A percentile compares a stretch with the other conserved stretches of the same genome.
phyloP scores from a whole-genome alignment of 2,113 vertebrate species.

The Tinamus guttatus region DNA sequence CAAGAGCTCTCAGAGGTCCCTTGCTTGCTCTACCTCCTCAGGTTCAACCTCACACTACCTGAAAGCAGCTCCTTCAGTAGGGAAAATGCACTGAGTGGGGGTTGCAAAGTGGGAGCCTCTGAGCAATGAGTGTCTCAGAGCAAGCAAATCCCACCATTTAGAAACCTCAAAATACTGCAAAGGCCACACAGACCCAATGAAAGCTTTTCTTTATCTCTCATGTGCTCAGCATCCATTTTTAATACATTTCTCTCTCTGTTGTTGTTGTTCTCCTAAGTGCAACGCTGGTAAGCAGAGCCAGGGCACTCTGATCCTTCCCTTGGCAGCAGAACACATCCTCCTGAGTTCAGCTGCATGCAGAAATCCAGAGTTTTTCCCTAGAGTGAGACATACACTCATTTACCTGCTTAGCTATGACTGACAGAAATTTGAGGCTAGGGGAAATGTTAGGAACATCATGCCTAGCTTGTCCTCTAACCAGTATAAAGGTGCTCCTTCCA shows the following conservation, averaged over 20 bases:
- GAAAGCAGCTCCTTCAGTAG: neutral
- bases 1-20: neutral
- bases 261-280: neutral
- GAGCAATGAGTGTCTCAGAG: neutral
- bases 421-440: neutral
- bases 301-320: neutral
- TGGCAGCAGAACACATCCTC: neutral
- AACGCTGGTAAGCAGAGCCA: neutral
- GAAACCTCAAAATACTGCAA: neutral
- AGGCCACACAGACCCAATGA: neutral
- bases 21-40: neutral
- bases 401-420: neutral
- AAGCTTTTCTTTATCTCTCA: neutral
- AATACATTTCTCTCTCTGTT: neutral
- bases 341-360: constrained; percentile 3
- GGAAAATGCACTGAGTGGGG: accelerated
- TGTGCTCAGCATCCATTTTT: neutral
- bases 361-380: neutral
- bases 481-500: neutral
- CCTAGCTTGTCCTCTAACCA: neutral
- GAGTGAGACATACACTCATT: neutral
- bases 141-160: neutral
- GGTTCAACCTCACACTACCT: neutral
- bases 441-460: neutral
- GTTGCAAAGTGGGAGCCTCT: neutral